These are phyloP conservation scores for Mellilla xanthometata DNA, from an alignment of 2,888 invertebrate genomes.

Conservation along the genomic window DNA sequence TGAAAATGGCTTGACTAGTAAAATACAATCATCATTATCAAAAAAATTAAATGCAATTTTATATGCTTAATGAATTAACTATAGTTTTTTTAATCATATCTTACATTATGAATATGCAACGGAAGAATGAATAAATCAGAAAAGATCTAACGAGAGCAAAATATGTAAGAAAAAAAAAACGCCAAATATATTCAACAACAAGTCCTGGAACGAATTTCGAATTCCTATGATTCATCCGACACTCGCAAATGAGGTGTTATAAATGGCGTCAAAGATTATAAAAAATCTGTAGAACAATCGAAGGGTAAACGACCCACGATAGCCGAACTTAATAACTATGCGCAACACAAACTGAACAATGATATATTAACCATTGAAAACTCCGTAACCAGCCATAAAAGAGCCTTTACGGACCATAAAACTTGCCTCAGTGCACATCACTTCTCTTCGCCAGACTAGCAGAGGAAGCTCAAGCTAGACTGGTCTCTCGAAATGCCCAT, in stretches of 20 bases:
- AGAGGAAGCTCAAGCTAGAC: slow-evolving; percentile 43
- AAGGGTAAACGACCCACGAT: slow-evolving; percentile 25
- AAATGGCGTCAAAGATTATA: slow-evolving; percentile 3
- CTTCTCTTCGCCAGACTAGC: slow-evolving; percentile 33
- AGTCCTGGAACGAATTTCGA: no score
- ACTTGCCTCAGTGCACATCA: slow-evolving; percentile 28
- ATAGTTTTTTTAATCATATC: no score
- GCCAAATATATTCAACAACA: no score
- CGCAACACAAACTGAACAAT: slow-evolving; percentile 49
- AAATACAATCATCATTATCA: no score
- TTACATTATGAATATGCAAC: no score
- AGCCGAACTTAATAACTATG: slow-evolving; percentile 51
- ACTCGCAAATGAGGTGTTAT: slow-evolving; percentile 19
- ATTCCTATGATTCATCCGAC: slow-evolving; percentile 24
- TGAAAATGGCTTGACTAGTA: no score
- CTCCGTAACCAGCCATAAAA: slow-evolving; percentile 44
- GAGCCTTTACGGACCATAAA: slow-evolving; percentile 45
- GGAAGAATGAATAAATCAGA: no score
- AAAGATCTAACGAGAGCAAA: no score
- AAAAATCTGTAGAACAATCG: slow-evolving; percentile 11
- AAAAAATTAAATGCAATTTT: no score
- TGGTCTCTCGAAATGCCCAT: slow-evolving; percentile 47
- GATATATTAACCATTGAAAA: slow-evolving; percentile 63
- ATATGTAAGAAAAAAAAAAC: no score
- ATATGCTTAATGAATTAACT: no score